A percentile compares a stretch with the other conserved stretches of the same genome.
phyloP scores from a whole-genome alignment of 2,113 vertebrate genomes.

The Tragelaphus buxtoni region DNA sequence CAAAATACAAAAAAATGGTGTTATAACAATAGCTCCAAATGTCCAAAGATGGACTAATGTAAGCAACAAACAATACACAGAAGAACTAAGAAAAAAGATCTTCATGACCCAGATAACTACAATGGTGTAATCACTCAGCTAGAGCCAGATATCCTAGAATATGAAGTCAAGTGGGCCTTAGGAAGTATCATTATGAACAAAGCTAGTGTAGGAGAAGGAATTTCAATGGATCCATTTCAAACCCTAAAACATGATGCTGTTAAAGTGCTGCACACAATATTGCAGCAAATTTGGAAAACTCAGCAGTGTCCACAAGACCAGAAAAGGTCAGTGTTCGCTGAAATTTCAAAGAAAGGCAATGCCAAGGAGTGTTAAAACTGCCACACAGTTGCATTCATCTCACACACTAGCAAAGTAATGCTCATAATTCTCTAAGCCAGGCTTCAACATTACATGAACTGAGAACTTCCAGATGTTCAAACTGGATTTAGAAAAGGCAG shows the following conservation, averaged over 20 bases:
- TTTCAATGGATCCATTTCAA: not conserved
- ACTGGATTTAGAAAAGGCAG: not conserved
- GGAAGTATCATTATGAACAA: not conserved
- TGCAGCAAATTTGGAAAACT: not conserved
- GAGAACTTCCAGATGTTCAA: not conserved
- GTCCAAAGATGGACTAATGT: not conserved
- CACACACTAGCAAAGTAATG: not conserved
- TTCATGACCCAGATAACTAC: not conserved
- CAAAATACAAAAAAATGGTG: not conserved
- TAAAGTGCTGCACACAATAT: not conserved
- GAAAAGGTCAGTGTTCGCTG: not conserved
- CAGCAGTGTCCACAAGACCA: not conserved
- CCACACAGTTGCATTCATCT: not conserved
- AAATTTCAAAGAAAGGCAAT: not conserved
- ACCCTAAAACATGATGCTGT: not conserved
- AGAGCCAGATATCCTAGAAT: not conserved
- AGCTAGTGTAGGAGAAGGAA: not conserved
- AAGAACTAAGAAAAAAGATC: not conserved
- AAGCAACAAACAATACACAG: not conserved
- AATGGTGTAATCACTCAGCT: not conserved
- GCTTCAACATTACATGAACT: not conserved
- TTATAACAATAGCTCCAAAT: not conserved
- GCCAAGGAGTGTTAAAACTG: not conserved
- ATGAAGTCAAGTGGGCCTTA: not conserved
- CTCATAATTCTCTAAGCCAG: not conserved